These are phyloP conservation scores for Halcyon malimbica DNA, from an alignment of 2,113 vertebrate genomes.

Conservation along the genomic window DNA sequence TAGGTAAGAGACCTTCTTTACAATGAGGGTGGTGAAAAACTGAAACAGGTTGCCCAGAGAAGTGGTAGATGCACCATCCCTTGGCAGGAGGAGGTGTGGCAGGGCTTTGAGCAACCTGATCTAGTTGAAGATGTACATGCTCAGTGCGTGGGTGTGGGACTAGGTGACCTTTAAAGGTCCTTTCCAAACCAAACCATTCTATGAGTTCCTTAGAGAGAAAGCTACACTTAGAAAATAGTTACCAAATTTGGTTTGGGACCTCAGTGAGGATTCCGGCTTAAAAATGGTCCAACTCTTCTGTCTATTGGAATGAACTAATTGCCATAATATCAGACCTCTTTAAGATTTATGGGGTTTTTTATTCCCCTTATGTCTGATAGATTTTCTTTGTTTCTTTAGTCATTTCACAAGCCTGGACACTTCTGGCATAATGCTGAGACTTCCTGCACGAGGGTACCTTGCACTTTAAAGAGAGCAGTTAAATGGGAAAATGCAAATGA, in stretches of 20 bases:
- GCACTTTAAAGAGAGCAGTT: constrained; percentile 13
- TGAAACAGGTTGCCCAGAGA: neutral
- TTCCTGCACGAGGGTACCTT: neutral
- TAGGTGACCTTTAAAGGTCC: neutral
- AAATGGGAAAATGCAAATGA: constrained; percentile 18
- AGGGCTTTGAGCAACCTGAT: neutral
- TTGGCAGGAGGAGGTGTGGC: too few species aligned
- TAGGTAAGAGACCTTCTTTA: neutral
- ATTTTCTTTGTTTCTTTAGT: neutral
- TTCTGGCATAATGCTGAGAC: neutral
- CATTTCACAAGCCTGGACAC: neutral
- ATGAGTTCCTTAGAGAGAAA: neutral
- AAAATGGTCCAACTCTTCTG: neutral
- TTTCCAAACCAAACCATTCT: neutral
- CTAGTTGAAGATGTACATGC: neutral
- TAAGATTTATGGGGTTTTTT: neutral
- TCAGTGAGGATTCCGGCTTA: neutral
- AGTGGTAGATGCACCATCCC: neutral
- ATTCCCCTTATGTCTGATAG: neutral
- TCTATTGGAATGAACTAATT: neutral
- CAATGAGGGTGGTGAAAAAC: neutral
- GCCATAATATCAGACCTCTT: neutral
- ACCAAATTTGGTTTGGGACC: neutral
- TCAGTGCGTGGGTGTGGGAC: neutral
- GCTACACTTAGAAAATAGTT: neutral